phyloP scores from a whole-genome alignment of 2,888 invertebrate genomes.

The Lepidocyrtinus sp. region DNA sequence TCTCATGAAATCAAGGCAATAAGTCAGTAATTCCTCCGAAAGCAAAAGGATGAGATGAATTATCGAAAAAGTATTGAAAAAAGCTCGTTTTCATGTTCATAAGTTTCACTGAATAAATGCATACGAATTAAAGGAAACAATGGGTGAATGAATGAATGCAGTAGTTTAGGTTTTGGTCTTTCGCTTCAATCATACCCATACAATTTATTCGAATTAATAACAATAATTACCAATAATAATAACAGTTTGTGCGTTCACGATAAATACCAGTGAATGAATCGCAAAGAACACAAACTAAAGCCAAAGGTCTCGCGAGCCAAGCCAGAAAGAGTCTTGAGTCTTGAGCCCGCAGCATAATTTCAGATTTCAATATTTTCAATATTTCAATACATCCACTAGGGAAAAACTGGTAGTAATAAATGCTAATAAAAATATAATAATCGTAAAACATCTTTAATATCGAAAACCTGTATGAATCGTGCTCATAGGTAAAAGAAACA shows the following conservation, averaged over 20 bases:
- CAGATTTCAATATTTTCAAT: too few species aligned
- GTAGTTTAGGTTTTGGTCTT: not conserved
- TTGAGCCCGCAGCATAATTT: not conserved
- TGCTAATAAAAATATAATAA: not conserved
- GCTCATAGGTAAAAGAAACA: not conserved
- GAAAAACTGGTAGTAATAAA: slow-evolving; percentile 33
- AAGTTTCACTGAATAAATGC: slow-evolving; percentile 53
- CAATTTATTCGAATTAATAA: slow-evolving; percentile 45
- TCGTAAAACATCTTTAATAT: not conserved
- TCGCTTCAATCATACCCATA: slow-evolving; percentile 28
- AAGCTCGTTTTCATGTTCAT: slow-evolving; percentile 40
- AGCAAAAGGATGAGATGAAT: slow-evolving; percentile 30
- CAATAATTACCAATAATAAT: slow-evolving; percentile 41
- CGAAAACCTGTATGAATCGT: not conserved
- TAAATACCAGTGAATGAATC: too few species aligned
- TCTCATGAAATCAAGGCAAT: not conserved
- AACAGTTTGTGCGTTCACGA: slow-evolving; percentile 24
- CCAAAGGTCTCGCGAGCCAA: too few species aligned
- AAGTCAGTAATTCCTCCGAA: not conserved
- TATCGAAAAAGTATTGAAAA: slow-evolving; percentile 23
- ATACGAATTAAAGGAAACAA: slow-evolving; percentile 32
- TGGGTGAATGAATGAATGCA: not conserved
- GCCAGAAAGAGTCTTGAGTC: too few species aligned
- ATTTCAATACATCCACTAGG: too few species aligned
- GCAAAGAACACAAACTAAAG: too few species aligned